Evolutionary conservation across 1,140 invertebrate genomes (phyloP).

Genomic region (Pentalonia nigronervosa): DNA sequence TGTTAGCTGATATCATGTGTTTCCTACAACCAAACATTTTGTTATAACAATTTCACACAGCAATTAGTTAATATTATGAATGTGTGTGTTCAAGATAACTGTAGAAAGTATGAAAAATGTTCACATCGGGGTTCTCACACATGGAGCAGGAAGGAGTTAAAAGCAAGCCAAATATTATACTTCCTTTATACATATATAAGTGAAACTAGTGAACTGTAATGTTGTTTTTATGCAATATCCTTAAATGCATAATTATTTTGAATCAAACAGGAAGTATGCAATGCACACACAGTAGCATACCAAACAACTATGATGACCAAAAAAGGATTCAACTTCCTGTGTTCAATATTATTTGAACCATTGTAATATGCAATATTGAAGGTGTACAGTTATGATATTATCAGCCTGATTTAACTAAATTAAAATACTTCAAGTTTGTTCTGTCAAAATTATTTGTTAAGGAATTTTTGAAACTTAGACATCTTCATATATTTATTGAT

Average conservation of each 20-base stretch:
- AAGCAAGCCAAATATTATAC: not conserved
- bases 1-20: conserved; percentile 76
- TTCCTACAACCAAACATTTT: conserved; percentile 68
- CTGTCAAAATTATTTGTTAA: not conserved
- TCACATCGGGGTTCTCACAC: not conserved
- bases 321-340: conserved; percentile 2
- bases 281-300: conserved; percentile 18
- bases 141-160: not conserved
- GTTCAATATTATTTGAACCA: not conserved
- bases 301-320: conserved; percentile 3
- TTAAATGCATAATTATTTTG: conserved; percentile 21
- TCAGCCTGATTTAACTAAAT: not conserved
- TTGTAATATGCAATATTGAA: not conserved
- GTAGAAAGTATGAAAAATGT: conserved; percentile 36
- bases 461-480: not conserved
- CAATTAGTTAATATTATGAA: not conserved
- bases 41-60: conserved; percentile 43
- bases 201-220: not conserved
- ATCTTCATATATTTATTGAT: not conserved
- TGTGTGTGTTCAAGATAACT: not conserved
- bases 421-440: not conserved
- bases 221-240: not conserved
- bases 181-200: not conserved
- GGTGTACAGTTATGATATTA: conserved; percentile 14
- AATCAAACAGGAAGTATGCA: conserved; percentile 31